Conservation (phyloP, 1,140 invertebrate genomes). For the Tribolium castaneum region DNA sequence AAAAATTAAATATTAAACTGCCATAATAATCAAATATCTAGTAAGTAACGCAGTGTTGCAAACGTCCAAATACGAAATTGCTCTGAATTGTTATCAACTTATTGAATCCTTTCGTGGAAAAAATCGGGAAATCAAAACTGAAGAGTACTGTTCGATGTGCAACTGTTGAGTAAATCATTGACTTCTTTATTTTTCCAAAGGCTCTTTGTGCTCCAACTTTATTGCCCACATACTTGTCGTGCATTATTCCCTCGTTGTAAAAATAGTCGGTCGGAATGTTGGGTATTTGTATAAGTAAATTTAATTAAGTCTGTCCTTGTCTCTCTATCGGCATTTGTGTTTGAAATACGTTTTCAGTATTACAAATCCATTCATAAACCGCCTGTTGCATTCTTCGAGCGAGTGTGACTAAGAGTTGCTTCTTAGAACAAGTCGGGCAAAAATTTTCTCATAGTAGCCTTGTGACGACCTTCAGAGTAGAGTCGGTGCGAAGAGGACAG, state of each 20-base stretch:
- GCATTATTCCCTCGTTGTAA: background rate
- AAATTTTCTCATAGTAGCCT: slow-evolving; percentile 37
- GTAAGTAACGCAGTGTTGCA: too few species aligned
- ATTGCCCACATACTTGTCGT: background rate
- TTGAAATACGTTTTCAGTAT: slow-evolving; percentile 9
- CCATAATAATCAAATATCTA: too few species aligned
- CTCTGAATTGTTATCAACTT: too few species aligned
- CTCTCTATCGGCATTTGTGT: background rate
- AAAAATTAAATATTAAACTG: too few species aligned
- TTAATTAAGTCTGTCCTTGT: background rate
- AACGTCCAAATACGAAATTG: too few species aligned
- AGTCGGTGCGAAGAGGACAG: background rate
- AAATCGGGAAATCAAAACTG: too few species aligned
- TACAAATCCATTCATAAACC: slow-evolving; percentile 28
- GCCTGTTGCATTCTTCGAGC: slow-evolving; percentile 19
- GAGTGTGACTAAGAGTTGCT: slow-evolving; percentile 29
- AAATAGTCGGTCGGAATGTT: background rate
- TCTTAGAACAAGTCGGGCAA: slow-evolving; percentile 11
- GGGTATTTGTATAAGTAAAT: background rate
- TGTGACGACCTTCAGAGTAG: slow-evolving; percentile 18
- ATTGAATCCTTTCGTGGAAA: too few species aligned
- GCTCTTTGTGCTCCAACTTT: background rate
- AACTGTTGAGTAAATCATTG: background rate
- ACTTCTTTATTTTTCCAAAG: too few species aligned
- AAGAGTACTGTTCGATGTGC: background rate